Evolutionary conservation across 2,113 vertebrate species (phyloP).

Genomic region (Brevimyrus niger): DNA sequence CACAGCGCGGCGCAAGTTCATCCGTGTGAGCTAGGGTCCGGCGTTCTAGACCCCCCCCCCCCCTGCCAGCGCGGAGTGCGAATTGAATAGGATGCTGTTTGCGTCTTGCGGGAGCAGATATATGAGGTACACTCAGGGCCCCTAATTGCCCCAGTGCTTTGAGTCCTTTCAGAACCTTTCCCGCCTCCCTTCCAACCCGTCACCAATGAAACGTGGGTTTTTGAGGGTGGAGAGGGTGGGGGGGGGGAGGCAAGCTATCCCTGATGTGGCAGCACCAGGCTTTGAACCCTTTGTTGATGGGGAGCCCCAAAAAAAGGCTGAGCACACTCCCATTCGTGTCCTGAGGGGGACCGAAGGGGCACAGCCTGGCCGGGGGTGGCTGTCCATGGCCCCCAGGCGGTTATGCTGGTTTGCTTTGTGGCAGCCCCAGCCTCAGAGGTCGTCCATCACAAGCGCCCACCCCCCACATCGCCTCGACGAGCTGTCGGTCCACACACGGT

Average conservation of each 20-base stretch:
- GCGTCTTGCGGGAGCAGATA: constrained; percentile 23
- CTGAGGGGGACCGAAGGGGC: constrained; percentile 14
- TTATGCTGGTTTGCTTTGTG: neutral
- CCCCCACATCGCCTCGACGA: neutral
- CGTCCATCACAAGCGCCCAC: neutral
- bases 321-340: constrained; percentile 21
- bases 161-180: constrained; percentile 22
- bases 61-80: neutral
- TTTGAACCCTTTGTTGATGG: constrained; percentile 22
- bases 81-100: constrained; percentile 27
- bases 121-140: constrained; percentile 11
- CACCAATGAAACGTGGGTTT: constrained; percentile 19
- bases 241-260: neutral
- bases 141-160: constrained; percentile 28
- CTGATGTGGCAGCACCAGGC: constrained; percentile 1
- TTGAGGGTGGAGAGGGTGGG: neutral
- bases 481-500: neutral
- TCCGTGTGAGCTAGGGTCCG: too few relatives aligned
- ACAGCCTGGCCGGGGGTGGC: neutral
- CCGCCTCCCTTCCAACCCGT: neutral
- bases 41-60: too few relatives aligned
- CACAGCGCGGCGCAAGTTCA: neutral
- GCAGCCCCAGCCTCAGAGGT: neutral
- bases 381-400: neutral
- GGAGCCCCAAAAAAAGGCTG: neutral